Percentiles rank a stretch among this genome's conserved stretches.
phyloP scores from a whole-genome alignment of 2,113 vertebrate species.

The Sapajus apella region DNA sequence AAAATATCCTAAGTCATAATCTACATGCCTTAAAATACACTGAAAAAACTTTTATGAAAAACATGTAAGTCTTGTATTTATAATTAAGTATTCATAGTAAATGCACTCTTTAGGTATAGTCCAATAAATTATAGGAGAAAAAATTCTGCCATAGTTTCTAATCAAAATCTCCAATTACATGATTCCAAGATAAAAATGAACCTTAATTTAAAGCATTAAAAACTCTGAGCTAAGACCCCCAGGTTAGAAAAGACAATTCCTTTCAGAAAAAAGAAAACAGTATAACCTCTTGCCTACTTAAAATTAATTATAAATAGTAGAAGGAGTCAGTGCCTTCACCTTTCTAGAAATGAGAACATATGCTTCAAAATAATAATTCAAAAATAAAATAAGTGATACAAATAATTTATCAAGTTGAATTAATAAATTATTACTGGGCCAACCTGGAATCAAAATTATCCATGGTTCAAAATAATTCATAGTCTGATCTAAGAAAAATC shows the following conservation, averaged over 20 bases:
- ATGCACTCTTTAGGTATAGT: background rate
- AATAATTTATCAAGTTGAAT: constrained; percentile 32
- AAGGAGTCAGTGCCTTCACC: background rate
- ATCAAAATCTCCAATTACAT: background rate
- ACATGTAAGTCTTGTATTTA: background rate
- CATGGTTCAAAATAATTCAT: constrained; percentile 45
- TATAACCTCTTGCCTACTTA: background rate
- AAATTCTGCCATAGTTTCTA: background rate
- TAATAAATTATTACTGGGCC: constrained; percentile 22
- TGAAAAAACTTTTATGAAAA: constrained; percentile 24
- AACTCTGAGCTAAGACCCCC: background rate
- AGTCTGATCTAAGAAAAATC: constrained; percentile 7
- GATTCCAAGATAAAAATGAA: constrained; percentile 42
- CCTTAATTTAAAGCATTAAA: constrained; percentile 32
- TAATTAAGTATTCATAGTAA: background rate
- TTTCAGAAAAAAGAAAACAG: background rate
- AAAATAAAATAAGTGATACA: background rate
- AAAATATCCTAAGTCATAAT: background rate
- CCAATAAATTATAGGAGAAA: background rate
- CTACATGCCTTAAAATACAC: constrained; percentile 1
- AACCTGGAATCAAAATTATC: background rate
- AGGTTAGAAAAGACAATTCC: constrained; percentile 12
- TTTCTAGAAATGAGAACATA: background rate
- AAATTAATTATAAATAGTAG: background rate
- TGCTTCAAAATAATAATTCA: constrained; percentile 41